phyloP scores from a whole-genome alignment of 2,888 invertebrate genomes.

The Cataglyphis livida region DNA sequence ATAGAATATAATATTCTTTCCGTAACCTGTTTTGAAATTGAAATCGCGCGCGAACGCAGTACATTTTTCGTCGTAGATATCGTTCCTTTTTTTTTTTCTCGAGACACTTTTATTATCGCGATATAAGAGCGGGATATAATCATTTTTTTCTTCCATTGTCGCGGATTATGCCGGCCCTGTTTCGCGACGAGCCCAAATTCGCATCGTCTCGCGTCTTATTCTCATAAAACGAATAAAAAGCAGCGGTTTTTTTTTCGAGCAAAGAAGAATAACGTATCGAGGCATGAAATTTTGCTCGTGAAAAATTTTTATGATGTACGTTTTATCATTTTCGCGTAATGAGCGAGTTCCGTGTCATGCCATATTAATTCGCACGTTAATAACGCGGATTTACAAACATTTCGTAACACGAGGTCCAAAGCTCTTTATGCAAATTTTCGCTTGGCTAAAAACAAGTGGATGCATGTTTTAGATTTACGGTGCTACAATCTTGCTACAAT shows the following conservation, averaged over 20 bases:
- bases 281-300: background rate
- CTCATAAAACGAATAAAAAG: slow-evolving; percentile 10
- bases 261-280: background rate
- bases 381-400: slow-evolving; percentile 26
- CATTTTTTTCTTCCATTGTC: background rate
- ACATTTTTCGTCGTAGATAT: slow-evolving; percentile 26
- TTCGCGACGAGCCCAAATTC: slow-evolving; percentile 5
- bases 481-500: background rate
- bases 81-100: slow-evolving; percentile 9
- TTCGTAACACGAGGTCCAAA: slow-evolving; percentile 16
- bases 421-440: slow-evolving; percentile 30
- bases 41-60: slow-evolving; percentile 20
- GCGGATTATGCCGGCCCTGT: slow-evolving; percentile 23
- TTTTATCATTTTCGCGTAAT: slow-evolving; percentile 23
- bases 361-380: slow-evolving; percentile 42
- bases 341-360: slow-evolving; percentile 9
- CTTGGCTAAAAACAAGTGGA: slow-evolving; percentile 4
- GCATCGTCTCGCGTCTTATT: background rate
- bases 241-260: slow-evolving; percentile 2
- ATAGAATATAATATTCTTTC: slow-evolving; percentile 28
- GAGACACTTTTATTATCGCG: slow-evolving; percentile 29
- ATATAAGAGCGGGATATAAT: background rate
- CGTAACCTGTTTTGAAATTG: slow-evolving; percentile 29
- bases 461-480: background rate
- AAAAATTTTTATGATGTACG: background rate